Conservation (phyloP, 2,888 invertebrate genomes). For the Erpobdella octoculata region DNA sequence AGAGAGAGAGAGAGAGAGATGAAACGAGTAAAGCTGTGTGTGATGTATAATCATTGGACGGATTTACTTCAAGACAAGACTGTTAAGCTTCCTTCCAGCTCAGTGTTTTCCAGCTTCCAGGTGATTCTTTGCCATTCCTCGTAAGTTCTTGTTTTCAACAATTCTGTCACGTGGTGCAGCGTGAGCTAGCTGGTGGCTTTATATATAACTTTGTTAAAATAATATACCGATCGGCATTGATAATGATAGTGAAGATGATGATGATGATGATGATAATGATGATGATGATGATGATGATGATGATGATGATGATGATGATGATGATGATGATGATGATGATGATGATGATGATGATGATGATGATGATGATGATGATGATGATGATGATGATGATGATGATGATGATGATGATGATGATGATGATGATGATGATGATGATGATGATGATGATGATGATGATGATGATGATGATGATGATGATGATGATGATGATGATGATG, state of each 20-base stretch:
- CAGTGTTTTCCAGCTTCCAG: too few relatives aligned
- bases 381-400: constrained; percentile 29
- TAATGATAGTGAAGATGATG: background rate
- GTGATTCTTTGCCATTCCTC: too few relatives aligned
- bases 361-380: constrained; percentile 26
- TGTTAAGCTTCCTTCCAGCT: too few relatives aligned
- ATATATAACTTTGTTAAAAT: too few relatives aligned
- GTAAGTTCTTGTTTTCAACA: background rate
- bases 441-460: constrained; percentile 30
- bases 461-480: constrained; percentile 32
- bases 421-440: constrained; percentile 32
- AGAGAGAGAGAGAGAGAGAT: too few relatives aligned
- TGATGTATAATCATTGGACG: too few relatives aligned
- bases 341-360: background rate
- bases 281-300: constrained; percentile 6
- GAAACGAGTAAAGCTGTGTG: background rate
- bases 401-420: constrained; percentile 20
- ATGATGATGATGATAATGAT: background rate
- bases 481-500: constrained; percentile 35
- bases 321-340: background rate
- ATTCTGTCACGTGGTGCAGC: background rate
- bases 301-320: background rate
- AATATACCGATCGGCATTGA: background rate
- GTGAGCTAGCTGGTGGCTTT: background rate
- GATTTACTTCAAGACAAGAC: too few relatives aligned